phyloP scores from a whole-genome alignment of 64 coral and sea anemone genomes.

The Cladopsammia gracilis region DNA sequence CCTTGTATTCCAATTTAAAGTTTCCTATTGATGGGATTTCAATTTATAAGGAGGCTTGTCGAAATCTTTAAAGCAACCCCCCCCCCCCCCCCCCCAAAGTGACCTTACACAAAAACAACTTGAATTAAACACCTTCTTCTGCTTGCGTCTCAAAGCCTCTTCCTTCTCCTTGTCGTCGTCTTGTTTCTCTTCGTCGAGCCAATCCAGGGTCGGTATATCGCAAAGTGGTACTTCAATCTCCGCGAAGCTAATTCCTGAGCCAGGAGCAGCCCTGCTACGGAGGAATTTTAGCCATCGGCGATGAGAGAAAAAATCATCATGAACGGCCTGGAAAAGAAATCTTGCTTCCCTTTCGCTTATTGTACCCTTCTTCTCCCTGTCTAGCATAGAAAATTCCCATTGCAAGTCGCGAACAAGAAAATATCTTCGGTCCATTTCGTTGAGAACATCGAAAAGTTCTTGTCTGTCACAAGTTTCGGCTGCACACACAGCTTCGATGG shows the following conservation, averaged over 20 bases:
- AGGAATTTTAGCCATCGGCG: constrained; percentile 92
- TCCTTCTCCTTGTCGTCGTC: constrained; percentile 91
- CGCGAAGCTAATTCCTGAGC: constrained; percentile 92
- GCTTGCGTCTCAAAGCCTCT: constrained; percentile 60
- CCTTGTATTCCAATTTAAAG: too few species aligned
- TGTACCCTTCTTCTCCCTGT: constrained; percentile 89
- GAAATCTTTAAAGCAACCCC: too few species aligned
- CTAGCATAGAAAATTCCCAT: constrained; percentile 98
- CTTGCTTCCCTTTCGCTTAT: constrained; percentile 92
- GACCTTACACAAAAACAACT: too few species aligned
- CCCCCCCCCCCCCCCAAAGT: too few species aligned
- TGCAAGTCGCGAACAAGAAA: constrained; percentile 92
- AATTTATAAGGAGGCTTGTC: too few species aligned
- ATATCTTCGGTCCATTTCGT: constrained; percentile 99
- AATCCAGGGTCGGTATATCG: constrained; percentile 94
- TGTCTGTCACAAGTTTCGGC: constrained; percentile 90
- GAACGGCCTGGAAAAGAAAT: constrained; percentile 97
- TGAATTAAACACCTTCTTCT: constrained; percentile 45
- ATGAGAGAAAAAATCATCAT: constrained; percentile 97
- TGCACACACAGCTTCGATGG: constrained; percentile 84
- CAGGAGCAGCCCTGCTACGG: constrained; percentile 87
- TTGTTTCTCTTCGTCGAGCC: constrained; percentile 91
- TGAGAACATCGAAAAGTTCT: constrained; percentile 95
- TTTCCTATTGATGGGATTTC: too few species aligned
- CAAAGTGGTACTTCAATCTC: constrained; percentile 98